Conservation (phyloP, 2,888 invertebrate species). For the Stenurella melanura region DNA sequence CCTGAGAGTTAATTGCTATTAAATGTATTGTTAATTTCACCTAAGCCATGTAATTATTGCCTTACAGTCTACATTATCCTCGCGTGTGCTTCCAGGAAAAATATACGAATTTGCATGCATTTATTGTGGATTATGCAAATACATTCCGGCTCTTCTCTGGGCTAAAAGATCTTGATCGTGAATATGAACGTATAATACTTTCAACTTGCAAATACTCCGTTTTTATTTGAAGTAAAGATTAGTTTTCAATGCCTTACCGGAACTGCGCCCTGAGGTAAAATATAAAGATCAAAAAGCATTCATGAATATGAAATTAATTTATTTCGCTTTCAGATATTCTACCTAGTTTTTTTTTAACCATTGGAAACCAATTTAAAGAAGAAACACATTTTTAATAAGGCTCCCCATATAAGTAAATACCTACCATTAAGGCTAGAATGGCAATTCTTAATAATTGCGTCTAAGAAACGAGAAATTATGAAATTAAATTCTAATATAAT, state of each 20-base stretch:
- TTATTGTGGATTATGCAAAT: constrained; percentile 33
- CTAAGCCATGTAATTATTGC: constrained; percentile 14
- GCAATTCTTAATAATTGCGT: not conserved
- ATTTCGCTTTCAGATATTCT: too few species aligned
- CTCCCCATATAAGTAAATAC: not conserved
- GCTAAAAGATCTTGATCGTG: not conserved
- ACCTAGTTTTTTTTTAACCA: too few species aligned
- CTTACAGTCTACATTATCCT: constrained; percentile 12
- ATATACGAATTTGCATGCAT: constrained; percentile 26
- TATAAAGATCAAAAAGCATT: not conserved
- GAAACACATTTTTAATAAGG: too few species aligned
- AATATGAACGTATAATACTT: constrained; percentile 19
- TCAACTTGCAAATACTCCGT: not conserved
- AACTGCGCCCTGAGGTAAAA: not conserved
- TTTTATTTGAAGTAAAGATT: not conserved
- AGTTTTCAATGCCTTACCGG: not conserved
- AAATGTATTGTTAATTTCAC: constrained; percentile 15
- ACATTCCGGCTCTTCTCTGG: constrained; percentile 8
- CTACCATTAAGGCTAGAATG: not conserved
- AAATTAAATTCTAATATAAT: too few species aligned
- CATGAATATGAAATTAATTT: not conserved
- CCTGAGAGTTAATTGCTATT: constrained; percentile 5
- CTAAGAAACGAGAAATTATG: not conserved
- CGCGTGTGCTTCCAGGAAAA: constrained; percentile 8
- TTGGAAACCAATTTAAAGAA: too few species aligned